Percentiles rank a stretch among this genome's conserved stretches.
phyloP scores from a whole-genome alignment of 2,113 vertebrate species.

The Elaphurus davidianus region DNA sequence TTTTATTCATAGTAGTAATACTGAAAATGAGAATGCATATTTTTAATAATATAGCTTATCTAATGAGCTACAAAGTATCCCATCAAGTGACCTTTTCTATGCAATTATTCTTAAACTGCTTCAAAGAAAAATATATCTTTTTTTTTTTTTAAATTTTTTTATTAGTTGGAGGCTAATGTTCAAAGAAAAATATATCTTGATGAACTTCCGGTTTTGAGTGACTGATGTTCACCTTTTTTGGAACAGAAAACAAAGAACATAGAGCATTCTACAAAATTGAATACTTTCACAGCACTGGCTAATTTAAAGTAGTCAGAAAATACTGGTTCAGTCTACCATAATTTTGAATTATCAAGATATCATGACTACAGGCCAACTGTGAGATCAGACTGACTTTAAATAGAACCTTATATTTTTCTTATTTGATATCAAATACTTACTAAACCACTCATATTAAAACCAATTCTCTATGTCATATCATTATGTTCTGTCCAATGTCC shows the following conservation, averaged over 20 bases:
- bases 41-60: background rate
- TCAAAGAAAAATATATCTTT: too few relatives aligned
- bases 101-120: background rate
- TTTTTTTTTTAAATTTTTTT: too few relatives aligned
- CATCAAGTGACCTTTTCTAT: background rate
- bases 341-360: background rate
- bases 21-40: background rate
- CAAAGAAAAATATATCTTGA: background rate
- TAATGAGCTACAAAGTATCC: background rate
- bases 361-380: background rate
- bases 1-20: background rate
- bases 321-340: fast-evolving
- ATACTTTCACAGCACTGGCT: background rate
- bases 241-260: background rate
- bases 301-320: background rate
- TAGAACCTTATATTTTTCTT: background rate
- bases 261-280: background rate
- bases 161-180: background rate
- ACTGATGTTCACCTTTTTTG: background rate
- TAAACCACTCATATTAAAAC: background rate
- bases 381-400: background rate
- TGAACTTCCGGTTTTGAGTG: background rate
- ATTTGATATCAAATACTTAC: background rate
- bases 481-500: background rate
- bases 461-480: background rate